Conservation (phyloP, 2,113 vertebrate genomes). For the Hyperopisus bebe region DNA sequence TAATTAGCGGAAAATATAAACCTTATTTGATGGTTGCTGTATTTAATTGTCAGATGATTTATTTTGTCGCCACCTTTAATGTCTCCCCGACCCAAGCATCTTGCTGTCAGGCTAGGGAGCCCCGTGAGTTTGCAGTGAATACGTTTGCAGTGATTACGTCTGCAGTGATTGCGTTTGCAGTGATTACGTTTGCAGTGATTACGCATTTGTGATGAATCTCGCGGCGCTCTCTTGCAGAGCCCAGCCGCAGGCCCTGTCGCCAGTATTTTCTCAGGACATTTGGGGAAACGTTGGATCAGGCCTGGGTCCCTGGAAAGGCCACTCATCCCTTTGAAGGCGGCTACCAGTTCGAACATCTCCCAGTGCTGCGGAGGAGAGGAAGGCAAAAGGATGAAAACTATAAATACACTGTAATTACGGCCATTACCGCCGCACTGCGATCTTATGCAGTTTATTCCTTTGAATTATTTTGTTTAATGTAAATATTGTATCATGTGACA, state of each 20-base stretch:
- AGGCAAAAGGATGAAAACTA: slow-evolving; percentile 88
- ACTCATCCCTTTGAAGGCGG: slow-evolving; percentile 83
- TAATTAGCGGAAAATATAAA: not conserved
- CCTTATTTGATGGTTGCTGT: not conserved
- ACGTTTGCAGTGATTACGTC: not conserved
- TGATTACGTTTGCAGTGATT: not conserved
- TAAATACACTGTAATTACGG: slow-evolving; percentile 74
- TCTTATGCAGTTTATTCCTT: not conserved
- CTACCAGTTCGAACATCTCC: slow-evolving; percentile 85
- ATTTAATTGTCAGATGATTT: not conserved
- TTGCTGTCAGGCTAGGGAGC: not conserved
- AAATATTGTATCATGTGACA: not conserved
- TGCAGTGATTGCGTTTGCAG: no score
- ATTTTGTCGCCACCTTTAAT: not conserved
- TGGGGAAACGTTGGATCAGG: slow-evolving; percentile 77
- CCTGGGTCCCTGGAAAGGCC: slow-evolving; percentile 84
- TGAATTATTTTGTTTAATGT: not conserved
- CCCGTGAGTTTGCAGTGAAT: not conserved
- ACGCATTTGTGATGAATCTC: not conserved
- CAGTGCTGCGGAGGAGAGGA: slow-evolving; percentile 78
- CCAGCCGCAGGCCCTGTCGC: slow-evolving; percentile 75
- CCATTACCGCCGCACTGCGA: not conserved
- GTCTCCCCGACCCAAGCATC: not conserved
- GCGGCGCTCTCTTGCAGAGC: slow-evolving; percentile 45
- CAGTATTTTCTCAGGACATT: slow-evolving; percentile 86